Evolutionary conservation across 2,113 vertebrate genomes (phyloP), one percentile per base, ranked within the genome.

Genomic region (Nanorana parkeri): DNA sequence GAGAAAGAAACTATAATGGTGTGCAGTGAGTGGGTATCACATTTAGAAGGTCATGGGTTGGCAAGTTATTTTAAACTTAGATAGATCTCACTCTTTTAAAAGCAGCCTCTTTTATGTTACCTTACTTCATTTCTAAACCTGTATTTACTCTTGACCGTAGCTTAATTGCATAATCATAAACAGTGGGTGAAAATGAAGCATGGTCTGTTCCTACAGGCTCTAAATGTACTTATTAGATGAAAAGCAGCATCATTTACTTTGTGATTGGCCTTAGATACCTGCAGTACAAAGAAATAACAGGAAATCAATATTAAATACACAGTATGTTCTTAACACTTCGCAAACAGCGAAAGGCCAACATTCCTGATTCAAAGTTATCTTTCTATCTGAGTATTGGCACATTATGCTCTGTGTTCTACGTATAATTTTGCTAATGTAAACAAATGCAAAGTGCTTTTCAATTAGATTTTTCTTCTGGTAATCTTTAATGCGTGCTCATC

Each of bases 261-360:
- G 4, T 63, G 55, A 61, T 61, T 61, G 28, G 20, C 72, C 56
- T 41, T 23, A 75, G 26, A 76, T 63, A 47, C 28, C 15, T 26
- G 11, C 7, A 19, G 20, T 63, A 41, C 73, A 61, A 76, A 76
- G 56, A 47, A 76, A 63, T 61, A 76, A 47, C 73, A 63, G 58
- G 73, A 32, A 61, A 76, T 51, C 73, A 60, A 76, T 63, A 76
- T 63, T 76, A 76, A 76, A 61, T 26, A 76, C 32, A 47, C 71
- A 58, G 54, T 47, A 60, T 76, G 58, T 76, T 76, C 73, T 47
- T 76, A 76, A 63, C 56, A 47, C 56, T 76, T 47, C 17, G 47
- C 72, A 76, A 17, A 60, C 54, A 71, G 21, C 8, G 15, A 75
- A 63, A 47, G 56, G 73, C 73, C 32, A 76, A 76, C 73, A 76